These are phyloP conservation scores for Theristicus caerulescens DNA, from an alignment of 2,113 vertebrate species.

Conservation along the genomic window DNA sequence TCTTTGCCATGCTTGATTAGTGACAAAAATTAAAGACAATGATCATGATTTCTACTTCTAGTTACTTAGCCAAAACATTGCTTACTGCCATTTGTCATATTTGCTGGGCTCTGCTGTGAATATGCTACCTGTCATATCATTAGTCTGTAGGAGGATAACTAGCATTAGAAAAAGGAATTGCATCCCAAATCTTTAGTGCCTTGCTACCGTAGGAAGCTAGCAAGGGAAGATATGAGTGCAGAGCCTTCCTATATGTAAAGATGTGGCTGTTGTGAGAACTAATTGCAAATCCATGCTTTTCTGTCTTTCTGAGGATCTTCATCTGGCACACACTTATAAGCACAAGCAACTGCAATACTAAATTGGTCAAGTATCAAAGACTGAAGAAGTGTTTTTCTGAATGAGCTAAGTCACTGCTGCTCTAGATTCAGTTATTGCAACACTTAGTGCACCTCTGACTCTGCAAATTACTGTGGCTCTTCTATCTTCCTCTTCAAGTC, in stretches of 20 bases:
- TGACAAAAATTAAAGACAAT: not conserved
- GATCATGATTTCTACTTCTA: not conserved
- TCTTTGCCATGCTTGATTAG: not conserved
- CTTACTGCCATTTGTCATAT: not conserved
- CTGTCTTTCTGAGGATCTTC: not conserved
- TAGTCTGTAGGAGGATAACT: not conserved
- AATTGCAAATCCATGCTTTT: not conserved
- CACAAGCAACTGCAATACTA: not conserved
- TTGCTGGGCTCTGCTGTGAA: not conserved
- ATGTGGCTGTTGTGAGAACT: not conserved
- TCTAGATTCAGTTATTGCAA: not conserved
- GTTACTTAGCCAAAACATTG: not conserved
- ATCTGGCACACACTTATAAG: rapidly evolving
- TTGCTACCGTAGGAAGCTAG: not conserved
- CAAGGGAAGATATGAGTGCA: not conserved
- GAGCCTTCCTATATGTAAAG: not conserved
- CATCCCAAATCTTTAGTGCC: not conserved
- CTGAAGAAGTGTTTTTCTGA: not conserved
- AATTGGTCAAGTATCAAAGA: not conserved
- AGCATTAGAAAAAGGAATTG: not conserved
- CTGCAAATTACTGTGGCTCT: not conserved
- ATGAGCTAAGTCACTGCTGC: not conserved
- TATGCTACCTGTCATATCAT: not conserved
- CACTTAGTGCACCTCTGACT: not conserved
- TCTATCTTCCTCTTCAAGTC: not conserved